Evolutionary conservation across 1,140 invertebrate species (phyloP), one percentile per base, ranked within the genome.

Genomic region (Euwallacea similis): DNA sequence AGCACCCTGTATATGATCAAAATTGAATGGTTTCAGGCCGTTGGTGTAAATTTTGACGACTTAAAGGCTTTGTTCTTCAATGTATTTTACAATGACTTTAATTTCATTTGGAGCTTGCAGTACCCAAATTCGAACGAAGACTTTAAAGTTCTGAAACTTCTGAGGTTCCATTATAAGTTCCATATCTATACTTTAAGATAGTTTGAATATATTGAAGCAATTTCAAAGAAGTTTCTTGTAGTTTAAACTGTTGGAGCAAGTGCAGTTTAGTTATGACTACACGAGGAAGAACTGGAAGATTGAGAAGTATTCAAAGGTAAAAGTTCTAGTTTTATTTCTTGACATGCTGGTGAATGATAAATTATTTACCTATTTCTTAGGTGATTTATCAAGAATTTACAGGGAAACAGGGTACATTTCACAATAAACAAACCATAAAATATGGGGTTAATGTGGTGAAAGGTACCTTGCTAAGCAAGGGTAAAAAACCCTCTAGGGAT

Each of bases 401-500:
- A 76, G 98, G 79, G 42, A 82, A 81, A 85, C 97, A 99, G 85
- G 96, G 95, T 73, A 95, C 93, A 56, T 95, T 95, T 83, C 93
- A 95, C 82, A 90, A 93, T 80, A 93, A 97, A 81, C 96, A 98
- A 84, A 96, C 98, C 43, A 87, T 99, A 76, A 97, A 99, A 80
- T 99, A 99, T 92, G 97, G 97, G 70, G 98, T 97, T 2, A 94
- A 96, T 82, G 85, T 99, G 80, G 97, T 99, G 75, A 98, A 97
- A 66, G 98, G 98, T 74, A 95, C 98, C 65, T 97, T 93, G 15
- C 97, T 98, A 7, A 95, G 95, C 61, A 99, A 99, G 84, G 97
- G 94, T 98, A 96, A 63, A 89, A 89, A 74, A 90, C 89, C 68
- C 98, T 99, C 86, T 86, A 99, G 55, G 94, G 93, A 58, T 87